Conservation (phyloP, 2,797 vertebrate species). For the Balearica regulorum region DNA sequence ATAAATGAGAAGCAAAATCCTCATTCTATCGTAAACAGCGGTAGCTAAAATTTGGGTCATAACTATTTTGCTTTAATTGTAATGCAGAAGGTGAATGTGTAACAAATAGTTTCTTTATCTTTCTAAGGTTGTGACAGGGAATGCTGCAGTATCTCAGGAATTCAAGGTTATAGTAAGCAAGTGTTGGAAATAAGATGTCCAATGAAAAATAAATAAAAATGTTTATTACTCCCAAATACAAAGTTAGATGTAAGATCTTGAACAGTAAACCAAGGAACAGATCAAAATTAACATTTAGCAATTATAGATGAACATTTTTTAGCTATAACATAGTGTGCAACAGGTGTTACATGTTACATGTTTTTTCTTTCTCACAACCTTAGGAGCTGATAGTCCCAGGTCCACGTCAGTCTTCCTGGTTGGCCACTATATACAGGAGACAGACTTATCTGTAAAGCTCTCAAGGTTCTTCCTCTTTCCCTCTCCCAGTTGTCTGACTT, state of each 20-base stretch:
- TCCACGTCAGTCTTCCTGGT: not conserved
- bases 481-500: not conserved
- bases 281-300: not conserved
- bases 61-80: not conserved
- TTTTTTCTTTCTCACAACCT: not conserved
- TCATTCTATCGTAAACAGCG: not conserved
- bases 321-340: not conserved
- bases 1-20: not conserved
- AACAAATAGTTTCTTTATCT: not conserved
- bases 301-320: not conserved
- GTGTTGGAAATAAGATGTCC: not conserved
- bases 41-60: not conserved
- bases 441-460: not conserved
- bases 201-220: not conserved
- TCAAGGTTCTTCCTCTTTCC: not conserved
- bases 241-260: not conserved
- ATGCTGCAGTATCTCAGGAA: constrained; percentile 9
- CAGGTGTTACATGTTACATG: not conserved
- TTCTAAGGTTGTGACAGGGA: not conserved
- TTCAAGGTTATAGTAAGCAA: not conserved
- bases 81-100: not conserved
- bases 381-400: not conserved
- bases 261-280: not conserved
- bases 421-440: not conserved
- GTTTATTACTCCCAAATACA: not conserved